Base-by-base conservation (phyloP, 2,888 invertebrate genomes). In the Poecilus cupreus region DNA sequence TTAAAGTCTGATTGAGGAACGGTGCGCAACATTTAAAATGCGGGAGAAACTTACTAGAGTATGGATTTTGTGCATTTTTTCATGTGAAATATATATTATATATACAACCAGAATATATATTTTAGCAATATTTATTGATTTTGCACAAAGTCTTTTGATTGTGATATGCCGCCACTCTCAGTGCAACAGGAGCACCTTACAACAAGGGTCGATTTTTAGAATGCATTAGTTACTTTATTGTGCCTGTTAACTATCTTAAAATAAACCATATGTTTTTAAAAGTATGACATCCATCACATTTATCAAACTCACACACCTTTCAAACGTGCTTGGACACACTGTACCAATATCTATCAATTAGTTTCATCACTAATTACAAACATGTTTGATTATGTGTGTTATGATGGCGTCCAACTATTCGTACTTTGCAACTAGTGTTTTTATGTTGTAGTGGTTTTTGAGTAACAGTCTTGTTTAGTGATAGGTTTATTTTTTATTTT, bases 171-270 rank as follows among this genome's bases (percentile, higher is more conserved):
- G 80, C 70, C 80, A 80, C 80, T 80, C 57, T 80, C 80, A 80
- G 72, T 72, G 77, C 77, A 77, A 72, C 72, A 39, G 80, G 54
- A 72, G 80, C 80, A 80, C 80, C 72, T 79, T 64, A 64, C 43
- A 54, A 68, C 54, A 72, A 80, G 80, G 80, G 72, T 70, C 80
- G 72, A 80, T 80, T 80, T 80, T 80, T 80, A 80, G 80, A 79
- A 80, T 80, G 80, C 80, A 86, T 86, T 87, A 88, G 87, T 88
- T 88, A 87, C 88, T 87, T 88, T 87, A 87, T 87, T 86, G 88
- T 88, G 88, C 88, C 88, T 88, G 87, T 87, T 86, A 32, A 86
- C 49, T 54, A 80, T 80, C 80, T 80, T 80, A 72, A 80, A 80
- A 80, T 72, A 80, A 80, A 80, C 70, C 80, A 80, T 80, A 80